A percentile compares a stretch with the other conserved stretches of the same genome.
phyloP scores from a whole-genome alignment of 2,113 vertebrate genomes.

The Tringa solitaria region DNA sequence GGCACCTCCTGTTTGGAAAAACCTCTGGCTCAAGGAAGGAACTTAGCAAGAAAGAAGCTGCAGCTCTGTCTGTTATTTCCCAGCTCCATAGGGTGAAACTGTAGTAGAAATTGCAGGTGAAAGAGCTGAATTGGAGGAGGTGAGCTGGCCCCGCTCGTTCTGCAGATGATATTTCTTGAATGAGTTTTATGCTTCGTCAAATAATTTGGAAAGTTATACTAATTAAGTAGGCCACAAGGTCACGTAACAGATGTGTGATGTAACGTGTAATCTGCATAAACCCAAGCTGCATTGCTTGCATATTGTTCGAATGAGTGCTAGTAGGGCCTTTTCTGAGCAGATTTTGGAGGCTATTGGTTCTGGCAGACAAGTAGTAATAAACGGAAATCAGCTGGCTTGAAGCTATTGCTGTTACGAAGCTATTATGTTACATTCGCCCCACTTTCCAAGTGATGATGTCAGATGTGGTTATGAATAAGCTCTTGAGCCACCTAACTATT shows the following conservation, averaged over 20 bases:
- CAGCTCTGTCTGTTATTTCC: neutral
- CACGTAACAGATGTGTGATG: neutral
- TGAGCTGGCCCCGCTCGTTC: neutral
- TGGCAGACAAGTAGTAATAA: neutral
- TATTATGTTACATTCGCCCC: neutral
- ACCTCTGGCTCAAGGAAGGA: neutral
- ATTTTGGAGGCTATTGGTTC: neutral
- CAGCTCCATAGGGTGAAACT: neutral
- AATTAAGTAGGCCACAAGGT: neutral
- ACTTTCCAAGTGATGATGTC: constrained; percentile 13
- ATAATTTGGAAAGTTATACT: neutral
- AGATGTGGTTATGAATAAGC: neutral
- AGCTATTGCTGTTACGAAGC: neutral
- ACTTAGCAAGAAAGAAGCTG: neutral
- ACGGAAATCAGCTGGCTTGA: neutral
- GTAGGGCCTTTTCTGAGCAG: neutral
- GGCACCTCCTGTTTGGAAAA: neutral
- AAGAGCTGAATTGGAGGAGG: neutral
- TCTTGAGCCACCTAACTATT: neutral
- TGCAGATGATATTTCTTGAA: neutral
- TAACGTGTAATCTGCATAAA: neutral
- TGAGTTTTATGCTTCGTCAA: neutral
- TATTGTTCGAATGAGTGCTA: neutral
- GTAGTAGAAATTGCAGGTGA: neutral
- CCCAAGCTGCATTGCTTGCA: neutral